Conservation (phyloP, 1,140 invertebrate genomes). For the Phymorhynchus buccinoides region DNA sequence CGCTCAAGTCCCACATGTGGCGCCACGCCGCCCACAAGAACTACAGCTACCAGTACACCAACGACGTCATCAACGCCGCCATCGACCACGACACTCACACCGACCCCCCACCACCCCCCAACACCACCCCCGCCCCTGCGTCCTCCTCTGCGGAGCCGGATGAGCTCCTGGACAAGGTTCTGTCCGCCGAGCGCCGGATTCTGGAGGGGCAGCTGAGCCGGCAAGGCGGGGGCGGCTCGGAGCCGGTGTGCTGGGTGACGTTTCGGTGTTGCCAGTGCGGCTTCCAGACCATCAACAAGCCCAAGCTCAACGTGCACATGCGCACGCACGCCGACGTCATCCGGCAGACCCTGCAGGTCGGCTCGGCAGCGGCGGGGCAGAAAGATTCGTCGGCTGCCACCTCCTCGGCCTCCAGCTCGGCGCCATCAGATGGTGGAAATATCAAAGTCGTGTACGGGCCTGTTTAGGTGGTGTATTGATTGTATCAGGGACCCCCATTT, state of each 20-base stretch:
- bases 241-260: constrained; percentile 66
- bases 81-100: constrained; percentile 69
- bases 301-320: constrained; percentile 70
- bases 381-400: background rate
- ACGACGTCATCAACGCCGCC: constrained; percentile 72
- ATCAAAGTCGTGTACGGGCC: constrained; percentile 32
- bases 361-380: background rate
- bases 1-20: constrained; percentile 74
- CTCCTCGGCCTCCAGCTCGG: no score
- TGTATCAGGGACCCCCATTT: no score
- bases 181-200: constrained; percentile 55
- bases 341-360: constrained; percentile 63
- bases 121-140: constrained; percentile 4
- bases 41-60: constrained; percentile 72
- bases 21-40: constrained; percentile 70
- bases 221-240: constrained; percentile 47
- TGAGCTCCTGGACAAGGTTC: constrained; percentile 57
- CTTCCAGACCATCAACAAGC: constrained; percentile 72
- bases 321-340: constrained; percentile 68
- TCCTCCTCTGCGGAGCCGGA: constrained; percentile 41
- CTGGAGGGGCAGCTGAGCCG: constrained; percentile 59
- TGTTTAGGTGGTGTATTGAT: background rate
- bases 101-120: constrained; percentile 43
- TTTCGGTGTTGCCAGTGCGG: constrained; percentile 73
- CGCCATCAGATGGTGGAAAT: background rate